Base-by-base conservation (phyloP, 2,888 invertebrate species). In the Lissocephala sabroskyi region DNA sequence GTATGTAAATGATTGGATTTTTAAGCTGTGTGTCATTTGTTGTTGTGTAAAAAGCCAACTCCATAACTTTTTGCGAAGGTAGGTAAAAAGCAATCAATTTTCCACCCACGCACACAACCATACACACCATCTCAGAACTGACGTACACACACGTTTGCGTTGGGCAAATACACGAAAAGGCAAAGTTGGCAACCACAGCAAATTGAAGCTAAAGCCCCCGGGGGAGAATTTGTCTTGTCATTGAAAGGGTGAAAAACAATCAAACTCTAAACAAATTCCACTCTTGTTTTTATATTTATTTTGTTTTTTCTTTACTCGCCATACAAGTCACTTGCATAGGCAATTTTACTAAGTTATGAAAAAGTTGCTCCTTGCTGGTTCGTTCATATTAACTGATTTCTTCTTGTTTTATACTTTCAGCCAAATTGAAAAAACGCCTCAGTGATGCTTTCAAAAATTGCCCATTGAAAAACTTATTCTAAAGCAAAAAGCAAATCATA, bases 371-470 rank as follows among this genome's bases (percentile, higher is more conserved):
- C 7, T 23, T 3, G 5, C 18, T 36, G 37, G 41, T 35, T 29
- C 32, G 32, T 60, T 41, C 60, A 45, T 41, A 42, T 52, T 53
- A 53, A 64, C 59, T 62, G 62, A 67, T 65, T 62, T 41, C 14
- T 58, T 59, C 56, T 60, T 48, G 58, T 64, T 64, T 61, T 75
- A 57, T 80, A 77, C 49, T 81, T 81, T 54, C 81, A 82, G 81
- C 81, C 42, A 81, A 80, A 74, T 78, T 81, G 53, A 81, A 79
- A 77, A 82, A 80, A 79, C 81, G 82, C 54, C 80, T 81, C 58
- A 81, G 81, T 77, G 81, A 79, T 77, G 81, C 81, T 64, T 81
- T 81, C 52, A 81, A 79, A 68, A 79, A 75, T 76, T 80, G 79
- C 57, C 79, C 82, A 55, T 66, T 82, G 49, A 78, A 76, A 79